Base-by-base conservation (phyloP, 2,113 vertebrate genomes). In the Microcebus ravelobensis region DNA sequence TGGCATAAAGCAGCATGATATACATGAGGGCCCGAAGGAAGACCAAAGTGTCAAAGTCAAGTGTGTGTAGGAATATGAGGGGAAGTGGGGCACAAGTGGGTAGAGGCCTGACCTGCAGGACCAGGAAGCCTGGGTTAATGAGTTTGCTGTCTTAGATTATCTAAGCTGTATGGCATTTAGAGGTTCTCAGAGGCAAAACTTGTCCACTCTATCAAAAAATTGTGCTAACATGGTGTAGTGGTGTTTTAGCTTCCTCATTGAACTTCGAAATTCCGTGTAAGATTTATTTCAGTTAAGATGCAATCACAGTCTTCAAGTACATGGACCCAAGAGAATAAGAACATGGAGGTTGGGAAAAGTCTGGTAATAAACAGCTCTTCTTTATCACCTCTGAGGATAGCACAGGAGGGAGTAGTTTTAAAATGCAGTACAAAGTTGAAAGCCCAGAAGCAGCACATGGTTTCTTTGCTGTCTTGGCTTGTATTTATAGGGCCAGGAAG, bases 281-380 rank as follows among this genome's bases (percentile, higher is more conserved):
- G 96, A 97, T 96, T 98, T 97, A 98, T 98, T 95, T 97, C 83
- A 71, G 80, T 93, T 93, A 90, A 96, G 90, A 94, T 61, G 68
- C 83, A 93, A 92, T 93, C 95, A 87, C 52, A 87, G 31, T 93
- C 65, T 96, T 97, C 94, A 93, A 91, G 77, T 76, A 81, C 74
- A 70, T 63, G 74, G 86, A 92, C 83, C 74, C 65, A 93, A 71
- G 65, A 89, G 95, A 96, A 91, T 79, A 87, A 95, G 50, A 97
- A 94, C 93, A 95, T 95, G 88, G 89, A 92, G 91, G 79, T 17
- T 86, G 83, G 91, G 94, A 82, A 95, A 92, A 97, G 79, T 93
- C 79, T 68, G 83, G 83, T 94, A 93, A 93, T 97, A 96, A 97
- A 94, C 83, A 96, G 87, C 65, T 96, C 83, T 95, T 94, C 87